phyloP scores from a whole-genome alignment of 1,140 invertebrate genomes.

The Brachionus rotundiformis region DNA sequence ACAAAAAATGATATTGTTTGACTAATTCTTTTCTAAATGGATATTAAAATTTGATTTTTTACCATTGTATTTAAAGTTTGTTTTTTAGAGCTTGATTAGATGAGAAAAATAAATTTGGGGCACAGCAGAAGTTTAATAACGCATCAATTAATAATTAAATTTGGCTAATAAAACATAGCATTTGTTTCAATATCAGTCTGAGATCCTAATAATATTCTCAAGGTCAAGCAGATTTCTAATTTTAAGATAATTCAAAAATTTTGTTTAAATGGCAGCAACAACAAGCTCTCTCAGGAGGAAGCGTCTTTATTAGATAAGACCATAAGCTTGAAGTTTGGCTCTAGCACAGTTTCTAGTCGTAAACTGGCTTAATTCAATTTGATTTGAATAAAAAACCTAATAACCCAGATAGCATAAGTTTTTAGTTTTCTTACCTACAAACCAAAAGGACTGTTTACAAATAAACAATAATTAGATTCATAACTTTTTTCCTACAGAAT shows the following conservation, averaged over 20 bases:
- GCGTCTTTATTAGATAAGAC: background rate
- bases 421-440: background rate
- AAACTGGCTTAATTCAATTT: constrained; percentile 31
- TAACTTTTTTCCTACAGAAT: background rate
- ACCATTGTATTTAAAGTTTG: background rate
- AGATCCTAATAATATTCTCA: background rate
- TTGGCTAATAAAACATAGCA: constrained; percentile 1
- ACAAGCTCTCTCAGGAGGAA: constrained; percentile 3
- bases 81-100: constrained; percentile 11
- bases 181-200: constrained; percentile 7
- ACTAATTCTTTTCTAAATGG: too few relatives aligned
- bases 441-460: constrained; percentile 28
- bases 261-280: background rate
- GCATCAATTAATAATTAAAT: constrained; percentile 21
- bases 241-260: constrained; percentile 12
- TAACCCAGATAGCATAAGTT: constrained; percentile 29
- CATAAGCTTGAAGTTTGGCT: background rate
- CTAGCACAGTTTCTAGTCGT: background rate
- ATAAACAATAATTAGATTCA: constrained; percentile 32
- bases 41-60: too few relatives aligned
- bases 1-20: background rate
- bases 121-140: constrained; percentile 18
- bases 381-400: constrained; percentile 18
- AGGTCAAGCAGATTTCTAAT: constrained; percentile 2
- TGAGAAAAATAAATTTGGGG: background rate